A percentile compares a stretch with the other conserved stretches of the same genome.
Conservation (phyloP, 2,888 invertebrate genomes). For the Rosalia funebris region DNA sequence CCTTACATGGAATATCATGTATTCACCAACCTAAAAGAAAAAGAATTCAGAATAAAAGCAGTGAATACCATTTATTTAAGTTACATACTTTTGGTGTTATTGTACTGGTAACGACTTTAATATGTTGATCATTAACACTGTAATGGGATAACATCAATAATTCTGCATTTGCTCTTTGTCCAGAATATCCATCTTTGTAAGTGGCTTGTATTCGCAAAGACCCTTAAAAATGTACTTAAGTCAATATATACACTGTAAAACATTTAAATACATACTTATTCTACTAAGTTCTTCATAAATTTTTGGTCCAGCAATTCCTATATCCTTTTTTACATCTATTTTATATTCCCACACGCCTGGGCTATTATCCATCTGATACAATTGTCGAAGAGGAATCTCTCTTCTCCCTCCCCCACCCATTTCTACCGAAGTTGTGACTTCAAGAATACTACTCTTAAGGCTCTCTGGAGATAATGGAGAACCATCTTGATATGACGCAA, state of each 20-base stretch:
- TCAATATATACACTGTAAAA: not conserved
- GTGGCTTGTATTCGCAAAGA: conserved; percentile 69
- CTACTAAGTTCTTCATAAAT: conserved; percentile 55
- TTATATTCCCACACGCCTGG: conserved; percentile 86
- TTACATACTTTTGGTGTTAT: conserved; percentile 74
- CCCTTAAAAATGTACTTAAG: conserved; percentile 30
- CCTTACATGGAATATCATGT: conserved; percentile 92
- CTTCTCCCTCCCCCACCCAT: conserved; percentile 73
- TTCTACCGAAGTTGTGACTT: conserved; percentile 73
- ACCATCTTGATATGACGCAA: conserved; percentile 91
- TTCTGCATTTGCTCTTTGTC: conserved; percentile 75
- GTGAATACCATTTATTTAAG: too few species aligned
- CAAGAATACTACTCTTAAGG: conserved; percentile 73
- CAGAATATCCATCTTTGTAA: conserved; percentile 73
- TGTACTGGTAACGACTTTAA: conserved; percentile 88
- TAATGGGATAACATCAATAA: conserved; percentile 80
- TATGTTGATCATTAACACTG: conserved; percentile 83
- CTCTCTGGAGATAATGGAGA: conserved; percentile 77
- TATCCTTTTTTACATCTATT: conserved; percentile 77
- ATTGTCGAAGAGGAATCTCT: conserved; percentile 69
- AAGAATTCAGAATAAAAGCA: not conserved
- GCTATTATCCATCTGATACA: conserved; percentile 74
- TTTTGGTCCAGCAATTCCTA: conserved; percentile 63
- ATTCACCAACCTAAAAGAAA: conserved; percentile 82
- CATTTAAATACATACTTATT: conserved; percentile 46